These are phyloP conservation scores for Sus cebifrons DNA, from an alignment of 2,797 vertebrate genomes.

Conservation along the genomic window DNA sequence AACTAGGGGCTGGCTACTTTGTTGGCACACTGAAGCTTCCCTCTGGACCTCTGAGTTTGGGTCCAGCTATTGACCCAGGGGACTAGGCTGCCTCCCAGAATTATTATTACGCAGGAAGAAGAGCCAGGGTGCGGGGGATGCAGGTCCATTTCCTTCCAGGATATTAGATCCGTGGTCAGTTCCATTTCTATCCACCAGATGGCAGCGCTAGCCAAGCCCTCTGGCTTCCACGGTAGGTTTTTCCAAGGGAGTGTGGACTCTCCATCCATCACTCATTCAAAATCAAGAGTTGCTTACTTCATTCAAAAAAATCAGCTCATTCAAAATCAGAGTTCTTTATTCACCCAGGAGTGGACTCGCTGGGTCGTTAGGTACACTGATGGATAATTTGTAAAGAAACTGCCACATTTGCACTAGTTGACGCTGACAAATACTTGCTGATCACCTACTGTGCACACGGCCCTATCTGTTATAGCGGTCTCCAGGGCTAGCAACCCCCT, in stretches of 20 bases:
- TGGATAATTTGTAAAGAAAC: neutral
- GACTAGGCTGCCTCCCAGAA: neutral
- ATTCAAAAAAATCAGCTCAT: neutral
- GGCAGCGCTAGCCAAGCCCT: slow-evolving; percentile 40
- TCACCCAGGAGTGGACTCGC: neutral
- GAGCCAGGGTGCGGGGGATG: fast-evolving
- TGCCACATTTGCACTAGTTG: neutral
- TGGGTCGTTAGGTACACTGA: neutral
- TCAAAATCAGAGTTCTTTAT: neutral
- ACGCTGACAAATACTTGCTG: neutral
- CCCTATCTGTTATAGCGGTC: neutral
- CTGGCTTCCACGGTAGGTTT: neutral
- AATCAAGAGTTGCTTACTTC: neutral
- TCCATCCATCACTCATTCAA: neutral
- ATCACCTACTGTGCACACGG: neutral
- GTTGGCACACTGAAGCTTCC: neutral
- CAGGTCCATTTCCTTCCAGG: neutral
- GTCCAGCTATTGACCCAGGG: neutral
- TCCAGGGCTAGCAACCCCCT: neutral
- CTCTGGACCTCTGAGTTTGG: neutral
- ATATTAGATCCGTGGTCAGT: neutral
- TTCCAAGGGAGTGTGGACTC: neutral
- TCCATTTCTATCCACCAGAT: slow-evolving; percentile 18
- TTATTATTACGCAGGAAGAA: neutral
- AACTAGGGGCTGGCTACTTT: neutral